These are phyloP conservation scores for Phylloscopus collybita DNA, from an alignment of 2,797 vertebrate species.

Conservation along the genomic window DNA sequence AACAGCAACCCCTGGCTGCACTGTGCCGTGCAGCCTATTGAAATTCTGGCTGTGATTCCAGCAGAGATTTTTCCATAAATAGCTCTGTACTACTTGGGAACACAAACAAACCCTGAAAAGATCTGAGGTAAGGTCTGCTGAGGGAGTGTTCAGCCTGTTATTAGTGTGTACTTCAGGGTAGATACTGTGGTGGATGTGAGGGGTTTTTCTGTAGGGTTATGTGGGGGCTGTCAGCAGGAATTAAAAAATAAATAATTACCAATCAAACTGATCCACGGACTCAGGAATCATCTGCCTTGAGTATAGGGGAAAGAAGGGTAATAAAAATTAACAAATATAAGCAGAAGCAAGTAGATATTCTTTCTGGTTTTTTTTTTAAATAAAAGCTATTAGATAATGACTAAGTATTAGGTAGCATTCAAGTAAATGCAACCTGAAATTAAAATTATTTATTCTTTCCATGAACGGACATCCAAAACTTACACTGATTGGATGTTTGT, in stretches of 20 bases:
- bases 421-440: background rate
- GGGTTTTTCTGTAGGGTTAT: background rate
- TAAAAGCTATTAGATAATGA: background rate
- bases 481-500: background rate
- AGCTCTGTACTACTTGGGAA: conserved; percentile 30
- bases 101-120: conserved; percentile 44
- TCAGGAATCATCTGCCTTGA: background rate
- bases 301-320: rapidly evolving
- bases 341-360: background rate
- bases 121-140: background rate
- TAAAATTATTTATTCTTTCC: background rate
- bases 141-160: background rate
- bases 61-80: conserved; percentile 67
- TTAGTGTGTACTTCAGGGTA: background rate
- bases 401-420: background rate
- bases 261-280: background rate
- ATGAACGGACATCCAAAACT: background rate
- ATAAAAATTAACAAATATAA: background rate
- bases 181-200: background rate
- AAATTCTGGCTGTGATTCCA: conserved; percentile 61
- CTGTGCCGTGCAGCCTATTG: conserved; percentile 35
- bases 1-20: conserved; percentile 22
- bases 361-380: background rate
- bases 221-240: background rate
- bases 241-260: background rate